Base-by-base conservation (phyloP, 2,797 vertebrate genomes). In the Melanotaenia nigrans region DNA sequence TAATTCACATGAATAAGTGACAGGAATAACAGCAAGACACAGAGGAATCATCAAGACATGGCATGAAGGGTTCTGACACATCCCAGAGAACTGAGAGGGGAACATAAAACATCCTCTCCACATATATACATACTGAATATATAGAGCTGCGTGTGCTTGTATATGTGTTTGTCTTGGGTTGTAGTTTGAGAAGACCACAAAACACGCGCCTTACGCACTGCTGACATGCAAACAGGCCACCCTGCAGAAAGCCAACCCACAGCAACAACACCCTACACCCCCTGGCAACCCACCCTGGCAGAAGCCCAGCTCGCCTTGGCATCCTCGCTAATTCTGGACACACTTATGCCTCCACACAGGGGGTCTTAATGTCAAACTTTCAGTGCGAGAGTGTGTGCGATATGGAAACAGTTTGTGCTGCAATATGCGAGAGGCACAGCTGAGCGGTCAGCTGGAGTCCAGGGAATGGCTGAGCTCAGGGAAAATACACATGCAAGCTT, bases 311-410 rank as follows among this genome's bases (percentile, higher is more conserved):
- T 79, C 56, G 40, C 61, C 77, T 79, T 74, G 83, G 83, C 82
- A 84, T 86, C 87, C 83, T 75, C 58, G 54, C 90, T 92, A 93
- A 92, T 93, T 92, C 66, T n/a, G 91, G 91, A 91, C 84, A 82
- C 89, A 85, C 89, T 88, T 86, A 85, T 73, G 79, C 85, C 77
- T 77, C 69, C 42, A 65, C 81, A 60, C 57, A 4, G 54, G 51
- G 60, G 72, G 84, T 83, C 87, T 85, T 84, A 78, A 85, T 76
- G 80, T 66, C 66, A 89, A 83, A 83, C 86, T 86, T 85, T 81
- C 53, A 25, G 59, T 66, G 80, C 32, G 81, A 77, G 83, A 71
- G 79, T 51, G 85, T 67, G 78, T 49, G 78, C 78, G 85, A 79
- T 60, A 71, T 88, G 90, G 88, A 90, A 88, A 87, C 75, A 75